Evolutionary conservation across 1,140 invertebrate species (phyloP).

Genomic region (Lethocerus indicus): DNA sequence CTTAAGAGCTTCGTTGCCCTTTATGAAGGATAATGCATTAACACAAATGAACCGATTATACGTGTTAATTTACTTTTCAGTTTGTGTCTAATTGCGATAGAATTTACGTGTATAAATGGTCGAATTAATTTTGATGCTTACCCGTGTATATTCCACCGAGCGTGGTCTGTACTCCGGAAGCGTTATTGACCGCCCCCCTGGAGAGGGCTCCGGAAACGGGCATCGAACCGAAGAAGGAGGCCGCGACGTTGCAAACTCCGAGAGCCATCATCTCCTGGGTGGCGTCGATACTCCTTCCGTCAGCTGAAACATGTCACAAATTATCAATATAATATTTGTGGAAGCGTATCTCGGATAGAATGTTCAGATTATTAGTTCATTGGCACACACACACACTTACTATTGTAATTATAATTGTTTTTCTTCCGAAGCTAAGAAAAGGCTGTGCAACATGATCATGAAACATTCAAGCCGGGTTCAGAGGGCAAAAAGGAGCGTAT

Average conservation of each 20-base stretch:
- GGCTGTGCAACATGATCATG: no score
- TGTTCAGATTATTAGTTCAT: no score
- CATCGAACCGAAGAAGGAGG: constrained; percentile 70
- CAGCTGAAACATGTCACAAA: constrained; percentile 24
- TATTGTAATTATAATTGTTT: no score
- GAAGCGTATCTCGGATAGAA: not conserved
- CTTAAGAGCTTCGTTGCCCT: not conserved
- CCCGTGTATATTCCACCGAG: constrained; percentile 64
- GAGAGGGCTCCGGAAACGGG: constrained; percentile 72
- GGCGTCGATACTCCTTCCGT: constrained; percentile 50
- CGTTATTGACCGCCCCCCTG: constrained; percentile 72
- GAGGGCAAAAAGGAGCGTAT: no score
- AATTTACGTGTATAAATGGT: not conserved
- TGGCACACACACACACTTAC: no score
- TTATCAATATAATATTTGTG: not conserved
- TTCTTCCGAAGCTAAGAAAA: no score
- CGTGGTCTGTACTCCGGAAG: constrained; percentile 65
- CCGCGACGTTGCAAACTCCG: constrained; percentile 63
- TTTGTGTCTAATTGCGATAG: not conserved
- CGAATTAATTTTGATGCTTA: constrained; percentile 14
- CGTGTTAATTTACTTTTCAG: no score
- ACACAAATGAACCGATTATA: no score
- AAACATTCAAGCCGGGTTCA: no score
- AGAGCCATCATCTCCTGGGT: constrained; percentile 66
- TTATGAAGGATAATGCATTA: no score